Evolutionary conservation across 2,113 vertebrate genomes (phyloP).

Genomic region (Xenopus borealis): DNA sequence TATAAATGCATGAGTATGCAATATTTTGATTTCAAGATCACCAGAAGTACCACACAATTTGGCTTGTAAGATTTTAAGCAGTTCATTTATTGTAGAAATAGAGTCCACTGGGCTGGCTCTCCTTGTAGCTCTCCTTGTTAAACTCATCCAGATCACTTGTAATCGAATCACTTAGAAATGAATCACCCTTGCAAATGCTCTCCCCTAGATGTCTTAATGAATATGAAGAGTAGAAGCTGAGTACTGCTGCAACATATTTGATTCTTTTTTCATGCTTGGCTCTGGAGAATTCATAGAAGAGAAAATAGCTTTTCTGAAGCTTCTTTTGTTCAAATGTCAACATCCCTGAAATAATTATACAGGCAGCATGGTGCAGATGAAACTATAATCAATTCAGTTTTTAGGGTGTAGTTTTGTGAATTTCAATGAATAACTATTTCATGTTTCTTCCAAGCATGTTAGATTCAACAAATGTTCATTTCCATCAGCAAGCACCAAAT

Average conservation of each 20-base stretch:
- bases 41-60: too few species aligned
- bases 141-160: too few species aligned
- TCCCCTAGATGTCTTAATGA: neutral
- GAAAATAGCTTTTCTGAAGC: slow-evolving; percentile 13
- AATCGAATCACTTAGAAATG: too few species aligned
- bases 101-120: too few species aligned
- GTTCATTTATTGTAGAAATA: too few species aligned
- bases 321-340: slow-evolving; percentile 42
- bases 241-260: slow-evolving; percentile 14
- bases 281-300: slow-evolving; percentile 45
- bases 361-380: slow-evolving; percentile 41
- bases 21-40: too few species aligned
- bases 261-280: slow-evolving; percentile 30
- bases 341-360: slow-evolving; percentile 47
- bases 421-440: slow-evolving; percentile 45
- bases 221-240: too few species aligned
- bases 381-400: slow-evolving; percentile 26
- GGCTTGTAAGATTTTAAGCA: too few species aligned
- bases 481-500: slow-evolving; percentile 21
- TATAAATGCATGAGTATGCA: too few species aligned
- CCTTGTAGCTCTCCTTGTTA: too few species aligned
- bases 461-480: slow-evolving; percentile 11
- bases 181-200: too few species aligned
- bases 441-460: slow-evolving; percentile 2
- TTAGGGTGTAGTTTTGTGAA: slow-evolving; percentile 43